Evolutionary conservation across 2,113 vertebrate genomes (phyloP).

Genomic region (Hypanus sabinus): DNA sequence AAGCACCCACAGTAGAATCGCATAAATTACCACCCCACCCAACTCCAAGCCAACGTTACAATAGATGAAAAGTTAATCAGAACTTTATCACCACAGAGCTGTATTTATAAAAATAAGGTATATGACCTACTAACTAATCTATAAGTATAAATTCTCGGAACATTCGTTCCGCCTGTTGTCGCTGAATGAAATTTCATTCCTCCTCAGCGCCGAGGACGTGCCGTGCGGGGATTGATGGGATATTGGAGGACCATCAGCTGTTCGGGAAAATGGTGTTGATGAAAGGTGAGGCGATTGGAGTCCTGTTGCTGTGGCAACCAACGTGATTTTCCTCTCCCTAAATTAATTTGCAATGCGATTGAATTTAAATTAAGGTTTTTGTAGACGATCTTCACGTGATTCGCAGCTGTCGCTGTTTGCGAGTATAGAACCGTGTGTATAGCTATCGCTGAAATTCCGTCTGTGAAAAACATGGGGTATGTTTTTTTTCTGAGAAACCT

Average conservation of each 20-base stretch:
- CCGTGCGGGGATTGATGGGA: not conserved
- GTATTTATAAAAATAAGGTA: no score
- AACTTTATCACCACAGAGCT: no score
- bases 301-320: slow-evolving; percentile 15
- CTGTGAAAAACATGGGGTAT: not conserved
- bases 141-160: not conserved
- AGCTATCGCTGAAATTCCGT: not conserved
- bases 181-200: no score
- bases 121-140: no score
- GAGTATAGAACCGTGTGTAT: not conserved
- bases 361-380: not conserved
- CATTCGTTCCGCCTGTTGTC: no score
- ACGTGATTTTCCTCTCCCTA: not conserved
- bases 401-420: not conserved
- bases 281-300: not conserved
- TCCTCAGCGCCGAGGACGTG: no score
- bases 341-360: not conserved
- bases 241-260: not conserved
- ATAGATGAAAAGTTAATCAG: no score
- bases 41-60: no score
- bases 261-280: not conserved
- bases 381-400: no score
- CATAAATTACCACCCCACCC: no score
- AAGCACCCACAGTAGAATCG: no score
- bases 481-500: not conserved